Conservation (phyloP, 2,888 invertebrate genomes). For the Odiellus spinosus region DNA sequence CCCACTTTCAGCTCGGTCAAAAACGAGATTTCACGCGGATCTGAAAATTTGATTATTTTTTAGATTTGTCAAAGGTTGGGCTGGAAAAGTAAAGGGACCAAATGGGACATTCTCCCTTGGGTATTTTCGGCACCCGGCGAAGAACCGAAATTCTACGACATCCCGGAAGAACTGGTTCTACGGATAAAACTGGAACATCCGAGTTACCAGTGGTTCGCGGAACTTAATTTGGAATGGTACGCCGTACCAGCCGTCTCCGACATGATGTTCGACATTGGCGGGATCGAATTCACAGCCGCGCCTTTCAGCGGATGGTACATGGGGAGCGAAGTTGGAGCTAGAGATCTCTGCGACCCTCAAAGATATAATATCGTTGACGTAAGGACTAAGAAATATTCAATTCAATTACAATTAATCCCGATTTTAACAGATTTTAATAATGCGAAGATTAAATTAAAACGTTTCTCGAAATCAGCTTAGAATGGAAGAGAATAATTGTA, state of each 20-base stretch:
- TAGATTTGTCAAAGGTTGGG: conserved; percentile 56
- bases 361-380: conserved; percentile 30
- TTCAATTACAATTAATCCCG: no score
- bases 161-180: conserved; percentile 29
- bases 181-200: conserved; percentile 30
- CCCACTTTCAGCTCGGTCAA: no score
- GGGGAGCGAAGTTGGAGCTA: conserved; percentile 32
- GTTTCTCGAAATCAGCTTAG: no score
- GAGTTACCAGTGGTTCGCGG: conserved; percentile 29
- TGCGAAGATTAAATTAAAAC: no score
- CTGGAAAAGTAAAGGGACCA: conserved; percentile 63
- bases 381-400: no score
- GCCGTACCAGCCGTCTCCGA: conserved; percentile 30
- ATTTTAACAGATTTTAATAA: no score
- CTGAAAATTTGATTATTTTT: no score
- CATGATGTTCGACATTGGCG: conserved; percentile 31
- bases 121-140: conserved; percentile 30
- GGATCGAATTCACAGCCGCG: conserved; percentile 29
- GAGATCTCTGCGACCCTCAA: conserved; percentile 30
- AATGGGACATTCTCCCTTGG: conserved; percentile 41
- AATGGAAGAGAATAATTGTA: no score
- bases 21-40: no score
- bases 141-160: conserved; percentile 29
- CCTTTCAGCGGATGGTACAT: conserved; percentile 35
- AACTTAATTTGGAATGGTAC: conserved; percentile 31